A percentile compares a stretch with the other conserved stretches of the same genome.
phyloP scores from a whole-genome alignment of 2,888 invertebrate genomes.

The Metallyticus violacea region DNA sequence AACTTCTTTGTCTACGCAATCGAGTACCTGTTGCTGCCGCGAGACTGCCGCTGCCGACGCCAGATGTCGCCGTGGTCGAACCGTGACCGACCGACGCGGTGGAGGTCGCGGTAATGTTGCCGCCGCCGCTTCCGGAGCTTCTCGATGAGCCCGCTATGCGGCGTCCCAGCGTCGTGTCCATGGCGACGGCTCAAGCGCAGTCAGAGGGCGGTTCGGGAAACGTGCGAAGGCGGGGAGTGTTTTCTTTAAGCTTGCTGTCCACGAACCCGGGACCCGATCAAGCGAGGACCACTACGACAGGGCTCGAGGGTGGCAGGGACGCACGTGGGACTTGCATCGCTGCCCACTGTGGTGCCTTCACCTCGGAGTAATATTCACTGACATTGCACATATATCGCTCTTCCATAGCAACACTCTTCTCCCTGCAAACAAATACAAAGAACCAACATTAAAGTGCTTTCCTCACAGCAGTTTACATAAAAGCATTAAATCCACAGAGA shows the following conservation, averaged over 20 bases:
- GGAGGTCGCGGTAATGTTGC: background rate
- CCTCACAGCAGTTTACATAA: too few relatives aligned
- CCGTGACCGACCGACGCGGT: conserved; percentile 7
- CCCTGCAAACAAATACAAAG: background rate
- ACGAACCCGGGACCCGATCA: background rate
- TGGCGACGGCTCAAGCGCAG: conserved; percentile 17
- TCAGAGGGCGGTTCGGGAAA: background rate
- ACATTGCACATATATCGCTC: background rate
- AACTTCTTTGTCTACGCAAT: conserved; percentile 33
- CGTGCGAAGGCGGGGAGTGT: background rate
- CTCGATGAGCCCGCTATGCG: conserved; percentile 23
- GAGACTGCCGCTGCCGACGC: conserved; percentile 22
- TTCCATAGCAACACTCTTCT: background rate
- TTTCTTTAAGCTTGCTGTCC: background rate
- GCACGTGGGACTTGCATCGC: background rate
- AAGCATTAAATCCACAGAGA: too few relatives aligned
- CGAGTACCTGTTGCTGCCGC: conserved; percentile 26
- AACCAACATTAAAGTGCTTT: too few relatives aligned
- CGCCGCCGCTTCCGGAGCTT: conserved; percentile 8
- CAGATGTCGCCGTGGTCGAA: conserved; percentile 14
- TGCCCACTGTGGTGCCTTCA: background rate
- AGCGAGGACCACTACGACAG: background rate
- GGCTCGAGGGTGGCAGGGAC: background rate
- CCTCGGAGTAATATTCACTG: background rate
- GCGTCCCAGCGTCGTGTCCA: conserved; percentile 26